Percentiles rank a stretch among this genome's conserved stretches.
These are phyloP conservation scores for Baryphthengus martii DNA, from an alignment of 2,113 vertebrate genomes.

Conservation along the genomic window DNA sequence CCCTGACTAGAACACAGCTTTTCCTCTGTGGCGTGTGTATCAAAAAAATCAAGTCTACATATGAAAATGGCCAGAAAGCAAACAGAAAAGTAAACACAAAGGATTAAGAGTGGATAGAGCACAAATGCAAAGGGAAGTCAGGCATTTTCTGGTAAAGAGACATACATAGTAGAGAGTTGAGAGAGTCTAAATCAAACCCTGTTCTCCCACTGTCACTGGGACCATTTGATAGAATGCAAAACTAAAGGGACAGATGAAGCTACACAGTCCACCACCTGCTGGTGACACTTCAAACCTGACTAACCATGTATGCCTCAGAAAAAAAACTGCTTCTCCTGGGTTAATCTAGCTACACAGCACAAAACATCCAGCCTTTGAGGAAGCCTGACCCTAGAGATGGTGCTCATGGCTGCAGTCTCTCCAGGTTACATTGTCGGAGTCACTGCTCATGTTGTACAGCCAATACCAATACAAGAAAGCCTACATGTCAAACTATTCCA, in stretches of 20 bases:
- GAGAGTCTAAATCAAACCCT: neutral
- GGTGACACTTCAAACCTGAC: fast-evolving
- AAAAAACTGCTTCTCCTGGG: neutral
- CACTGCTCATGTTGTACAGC: neutral
- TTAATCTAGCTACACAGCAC: neutral
- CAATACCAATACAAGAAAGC: neutral
- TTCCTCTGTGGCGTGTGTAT: neutral
- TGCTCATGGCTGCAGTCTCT: neutral
- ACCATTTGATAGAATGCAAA: neutral
- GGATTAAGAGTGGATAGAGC: neutral
- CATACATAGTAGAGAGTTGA: neutral
- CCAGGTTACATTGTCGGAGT: neutral
- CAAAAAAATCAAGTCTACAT: neutral
- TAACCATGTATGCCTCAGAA: neutral
- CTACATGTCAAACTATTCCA: neutral
- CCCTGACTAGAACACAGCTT: neutral
- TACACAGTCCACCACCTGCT: neutral
- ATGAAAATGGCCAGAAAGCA: neutral
- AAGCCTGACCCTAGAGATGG: neutral
- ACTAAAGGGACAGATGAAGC: neutral
- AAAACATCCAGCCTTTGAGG: neutral
- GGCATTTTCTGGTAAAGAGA: neutral
- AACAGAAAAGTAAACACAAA: neutral
- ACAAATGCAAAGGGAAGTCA: neutral
- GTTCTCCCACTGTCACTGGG: neutral